Evolutionary conservation across 2,797 vertebrate genomes (phyloP).

Genomic region (Epinephelus malabaricus): DNA sequence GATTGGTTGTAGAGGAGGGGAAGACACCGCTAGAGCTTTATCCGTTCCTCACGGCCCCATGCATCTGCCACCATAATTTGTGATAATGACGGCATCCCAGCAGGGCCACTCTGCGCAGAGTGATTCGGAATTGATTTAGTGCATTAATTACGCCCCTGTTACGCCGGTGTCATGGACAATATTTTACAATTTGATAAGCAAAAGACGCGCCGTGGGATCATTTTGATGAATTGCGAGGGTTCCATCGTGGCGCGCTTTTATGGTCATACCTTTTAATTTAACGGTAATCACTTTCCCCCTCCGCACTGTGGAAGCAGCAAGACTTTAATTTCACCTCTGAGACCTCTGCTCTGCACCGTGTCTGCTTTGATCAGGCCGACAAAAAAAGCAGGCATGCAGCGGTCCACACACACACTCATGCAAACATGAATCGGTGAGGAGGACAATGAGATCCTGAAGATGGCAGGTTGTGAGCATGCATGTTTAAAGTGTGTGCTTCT

Average conservation of each 20-base stretch:
- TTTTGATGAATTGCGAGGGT: slow-evolving; percentile 81
- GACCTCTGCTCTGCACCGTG: slow-evolving; percentile 76
- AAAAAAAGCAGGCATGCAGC: slow-evolving; percentile 24
- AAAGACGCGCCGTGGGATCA: slow-evolving; percentile 75
- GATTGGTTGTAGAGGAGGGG: slow-evolving; percentile 13
- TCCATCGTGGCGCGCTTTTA: slow-evolving; percentile 69
- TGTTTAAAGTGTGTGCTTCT: slow-evolving; percentile 20
- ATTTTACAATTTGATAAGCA: slow-evolving; percentile 87
- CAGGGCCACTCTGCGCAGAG: slow-evolving; percentile 78
- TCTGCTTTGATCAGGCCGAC: slow-evolving; percentile 80
- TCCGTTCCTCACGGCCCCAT: slow-evolving; percentile 56
- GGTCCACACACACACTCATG: neutral
- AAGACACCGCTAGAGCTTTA: slow-evolving; percentile 20
- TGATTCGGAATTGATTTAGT: slow-evolving; percentile 84
- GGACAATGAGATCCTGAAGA: neutral
- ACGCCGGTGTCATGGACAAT: slow-evolving; percentile 82
- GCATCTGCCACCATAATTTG: slow-evolving; percentile 77
- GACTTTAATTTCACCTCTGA: slow-evolving; percentile 82
- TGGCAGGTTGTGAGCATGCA: slow-evolving; percentile 1
- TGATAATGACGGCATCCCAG: slow-evolving; percentile 82
- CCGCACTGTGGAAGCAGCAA: slow-evolving; percentile 60
- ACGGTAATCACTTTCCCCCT: slow-evolving; percentile 76
- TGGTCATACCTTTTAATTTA: slow-evolving; percentile 85
- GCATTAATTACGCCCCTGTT: slow-evolving; percentile 83
- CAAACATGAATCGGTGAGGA: neutral